Percentiles rank a stretch among this genome's conserved stretches.
These are phyloP conservation scores for Cyclophora punctaria DNA, from an alignment of 2,888 invertebrate species.

Conservation along the genomic window DNA sequence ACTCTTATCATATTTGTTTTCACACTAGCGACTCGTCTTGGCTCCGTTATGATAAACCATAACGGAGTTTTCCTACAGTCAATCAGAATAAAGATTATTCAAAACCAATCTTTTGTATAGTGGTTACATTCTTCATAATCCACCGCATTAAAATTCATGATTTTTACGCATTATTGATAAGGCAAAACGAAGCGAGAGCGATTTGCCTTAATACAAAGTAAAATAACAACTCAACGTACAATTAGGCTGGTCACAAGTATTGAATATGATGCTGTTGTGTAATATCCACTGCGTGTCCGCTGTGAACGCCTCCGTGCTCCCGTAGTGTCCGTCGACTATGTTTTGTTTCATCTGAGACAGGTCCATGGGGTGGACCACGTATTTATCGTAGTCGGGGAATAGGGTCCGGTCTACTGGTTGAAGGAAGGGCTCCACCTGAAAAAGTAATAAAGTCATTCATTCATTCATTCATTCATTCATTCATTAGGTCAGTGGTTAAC, in stretches of 20 bases:
- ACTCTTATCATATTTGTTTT: too few relatives aligned
- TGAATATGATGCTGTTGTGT: constrained; percentile 94
- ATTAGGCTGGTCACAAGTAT: constrained; percentile 81
- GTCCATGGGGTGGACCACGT: constrained; percentile 92
- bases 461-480: too few relatives aligned
- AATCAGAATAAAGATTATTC: too few relatives aligned
- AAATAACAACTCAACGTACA: constrained; percentile 25
- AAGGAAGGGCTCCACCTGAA: constrained; percentile 85
- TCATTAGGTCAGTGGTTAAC: too few relatives aligned
- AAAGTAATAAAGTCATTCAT: constrained; percentile 4
- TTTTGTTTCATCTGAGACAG: constrained; percentile 84
- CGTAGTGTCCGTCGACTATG: constrained; percentile 83
- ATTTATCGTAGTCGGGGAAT: constrained; percentile 86
- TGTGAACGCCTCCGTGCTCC: constrained; percentile 91
- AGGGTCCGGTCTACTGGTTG: constrained; percentile 81
- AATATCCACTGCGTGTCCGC: constrained; percentile 95
- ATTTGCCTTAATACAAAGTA: constrained; percentile 4
- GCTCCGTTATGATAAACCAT: too few relatives aligned
- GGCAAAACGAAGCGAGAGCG: too few relatives aligned
- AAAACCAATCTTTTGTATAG: too few relatives aligned
- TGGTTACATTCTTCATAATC: too few relatives aligned
- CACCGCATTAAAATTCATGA: too few relatives aligned
- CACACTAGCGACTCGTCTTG: too few relatives aligned
- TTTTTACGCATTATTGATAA: too few relatives aligned
- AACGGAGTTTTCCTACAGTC: too few relatives aligned